Evolutionary conservation across 2,797 vertebrate species (phyloP).

Genomic region (Molossus alvarezi): DNA sequence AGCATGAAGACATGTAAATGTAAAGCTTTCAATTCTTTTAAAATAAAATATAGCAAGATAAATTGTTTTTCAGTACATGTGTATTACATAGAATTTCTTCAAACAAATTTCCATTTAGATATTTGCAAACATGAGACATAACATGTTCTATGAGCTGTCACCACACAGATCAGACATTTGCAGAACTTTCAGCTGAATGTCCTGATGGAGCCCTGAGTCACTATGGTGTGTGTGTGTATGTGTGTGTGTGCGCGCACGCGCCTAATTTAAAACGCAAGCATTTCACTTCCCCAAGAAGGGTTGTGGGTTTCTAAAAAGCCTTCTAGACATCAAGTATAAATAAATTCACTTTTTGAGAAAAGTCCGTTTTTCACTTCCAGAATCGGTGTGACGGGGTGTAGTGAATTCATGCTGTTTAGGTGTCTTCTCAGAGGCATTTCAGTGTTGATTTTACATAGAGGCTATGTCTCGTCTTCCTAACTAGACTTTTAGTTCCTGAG

Average conservation of each 20-base stretch:
- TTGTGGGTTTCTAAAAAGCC: not conserved
- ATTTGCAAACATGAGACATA: constrained; percentile 72
- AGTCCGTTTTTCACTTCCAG: not conserved
- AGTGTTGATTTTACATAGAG: not conserved
- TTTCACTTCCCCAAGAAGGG: not conserved
- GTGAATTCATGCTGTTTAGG: not conserved
- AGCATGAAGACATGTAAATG: not conserved
- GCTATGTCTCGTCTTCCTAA: not conserved
- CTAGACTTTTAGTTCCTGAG: not conserved
- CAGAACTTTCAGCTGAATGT: not conserved
- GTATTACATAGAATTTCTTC: constrained; percentile 33
- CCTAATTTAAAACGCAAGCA: not conserved
- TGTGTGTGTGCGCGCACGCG: not conserved
- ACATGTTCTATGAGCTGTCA: constrained; percentile 19
- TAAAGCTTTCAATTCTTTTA: constrained; percentile 3
- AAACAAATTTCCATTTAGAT: constrained; percentile 56
- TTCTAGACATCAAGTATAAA: constrained; percentile 26
- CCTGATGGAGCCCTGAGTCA: constrained; percentile 3
- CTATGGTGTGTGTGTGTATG: not conserved
- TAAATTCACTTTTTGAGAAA: constrained; percentile 17
- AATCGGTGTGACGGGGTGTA: not conserved
- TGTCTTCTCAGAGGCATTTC: constrained; percentile 11
- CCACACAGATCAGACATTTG: constrained; percentile 66
- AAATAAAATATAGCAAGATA: not conserved
- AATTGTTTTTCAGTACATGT: constrained; percentile 19